A percentile compares a stretch with the other conserved stretches of the same genome.
phyloP scores from a whole-genome alignment of 1,140 invertebrate species.

The Philotrypesis tridentata region DNA sequence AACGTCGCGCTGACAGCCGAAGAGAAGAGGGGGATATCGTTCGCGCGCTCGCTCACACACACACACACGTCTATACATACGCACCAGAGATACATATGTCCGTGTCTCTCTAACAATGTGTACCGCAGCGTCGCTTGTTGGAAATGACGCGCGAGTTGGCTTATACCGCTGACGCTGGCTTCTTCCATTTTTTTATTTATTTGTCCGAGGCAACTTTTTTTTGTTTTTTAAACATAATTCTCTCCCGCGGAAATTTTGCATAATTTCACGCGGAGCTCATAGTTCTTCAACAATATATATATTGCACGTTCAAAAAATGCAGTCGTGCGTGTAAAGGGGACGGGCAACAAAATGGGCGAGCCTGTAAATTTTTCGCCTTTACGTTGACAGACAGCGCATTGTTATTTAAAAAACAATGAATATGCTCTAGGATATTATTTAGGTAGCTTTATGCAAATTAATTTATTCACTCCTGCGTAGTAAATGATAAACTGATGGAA shows the following conservation, averaged over 20 bases:
- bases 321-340: too few species aligned
- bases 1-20: conserved; percentile 66
- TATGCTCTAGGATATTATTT: neutral
- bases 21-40: conserved; percentile 50
- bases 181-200: neutral
- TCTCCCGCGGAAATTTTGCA: neutral
- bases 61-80: too few species aligned
- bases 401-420: neutral
- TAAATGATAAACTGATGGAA: too few species aligned
- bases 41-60: neutral
- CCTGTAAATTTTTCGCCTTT: too few species aligned
- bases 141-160: conserved; percentile 48
- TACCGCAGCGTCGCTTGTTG: conserved; percentile 57
- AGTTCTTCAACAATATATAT: too few species aligned
- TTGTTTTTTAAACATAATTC: neutral
- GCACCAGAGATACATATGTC: too few species aligned
- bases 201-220: neutral
- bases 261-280: neutral
- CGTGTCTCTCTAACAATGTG: conserved; percentile 61
- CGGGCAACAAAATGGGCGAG: too few species aligned
- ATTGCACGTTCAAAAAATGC: too few species aligned
- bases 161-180: neutral
- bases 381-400: too few species aligned
- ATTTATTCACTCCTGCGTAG: too few species aligned
- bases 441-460: too few species aligned